phyloP scores from a whole-genome alignment of 2,113 vertebrate genomes.

The Gymnocephalus cernua region DNA sequence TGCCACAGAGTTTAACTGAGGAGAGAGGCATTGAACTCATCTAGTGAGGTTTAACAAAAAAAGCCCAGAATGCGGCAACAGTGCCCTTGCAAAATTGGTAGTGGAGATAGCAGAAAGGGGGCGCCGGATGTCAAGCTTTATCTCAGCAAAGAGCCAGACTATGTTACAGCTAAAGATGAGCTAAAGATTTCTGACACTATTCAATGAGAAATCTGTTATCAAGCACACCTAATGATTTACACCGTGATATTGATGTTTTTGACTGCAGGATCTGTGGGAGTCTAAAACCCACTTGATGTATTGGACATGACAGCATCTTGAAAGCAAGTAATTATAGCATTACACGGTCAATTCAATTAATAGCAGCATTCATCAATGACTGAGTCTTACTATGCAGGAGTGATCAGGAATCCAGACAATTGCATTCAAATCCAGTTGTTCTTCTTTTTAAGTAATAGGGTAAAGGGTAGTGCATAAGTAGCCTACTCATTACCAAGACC shows the following conservation, averaged over 20 bases:
- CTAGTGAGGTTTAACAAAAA: too few relatives aligned
- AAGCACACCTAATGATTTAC: constrained; percentile 12
- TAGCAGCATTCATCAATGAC: constrained; percentile 36
- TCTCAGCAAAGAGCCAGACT: too few relatives aligned
- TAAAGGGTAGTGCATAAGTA: too few relatives aligned
- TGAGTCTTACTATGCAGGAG: constrained; percentile 13
- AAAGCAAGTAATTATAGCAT: constrained; percentile 74
- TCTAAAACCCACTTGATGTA: constrained; percentile 64
- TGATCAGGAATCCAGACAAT: neutral
- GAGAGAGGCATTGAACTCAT: too few relatives aligned
- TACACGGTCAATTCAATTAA: constrained; percentile 67
- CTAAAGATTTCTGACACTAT: neutral
- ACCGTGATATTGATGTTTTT: constrained; percentile 24
- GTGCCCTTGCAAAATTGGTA: too few relatives aligned
- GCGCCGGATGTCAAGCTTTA: too few relatives aligned
- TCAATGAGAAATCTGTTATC: neutral
- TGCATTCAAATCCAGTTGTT: neutral
- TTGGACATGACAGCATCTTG: constrained; percentile 78
- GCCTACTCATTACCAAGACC: neutral
- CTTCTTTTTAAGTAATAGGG: neutral
- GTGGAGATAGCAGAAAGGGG: too few relatives aligned
- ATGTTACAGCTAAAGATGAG: neutral
- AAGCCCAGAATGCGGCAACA: too few relatives aligned
- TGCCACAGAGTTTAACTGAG: neutral
- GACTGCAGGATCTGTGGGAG: neutral